Conservation (phyloP, 2,797 vertebrate genomes). For the Sebastes hopkinsi region DNA sequence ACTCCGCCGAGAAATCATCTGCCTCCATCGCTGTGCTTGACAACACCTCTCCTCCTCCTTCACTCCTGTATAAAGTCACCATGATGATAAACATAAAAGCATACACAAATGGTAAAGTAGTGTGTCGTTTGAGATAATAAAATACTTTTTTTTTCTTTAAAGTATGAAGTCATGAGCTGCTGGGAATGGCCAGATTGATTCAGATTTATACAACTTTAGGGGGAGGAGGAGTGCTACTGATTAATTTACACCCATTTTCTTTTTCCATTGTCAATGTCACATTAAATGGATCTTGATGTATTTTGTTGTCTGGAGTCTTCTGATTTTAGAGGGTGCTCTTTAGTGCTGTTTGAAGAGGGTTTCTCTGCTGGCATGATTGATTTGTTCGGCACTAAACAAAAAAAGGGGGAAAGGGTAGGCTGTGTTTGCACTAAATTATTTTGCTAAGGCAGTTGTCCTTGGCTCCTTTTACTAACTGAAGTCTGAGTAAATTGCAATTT, state of each 20-base stretch:
- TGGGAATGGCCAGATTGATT: not conserved
- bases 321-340: conserved; percentile 64
- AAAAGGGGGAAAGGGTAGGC: conserved; percentile 42
- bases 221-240: conserved; percentile 45
- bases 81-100: conserved; percentile 10
- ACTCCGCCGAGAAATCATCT: conserved; percentile 26
- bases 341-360: conserved; percentile 53
- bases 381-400: conserved; percentile 62
- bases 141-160: not conserved
- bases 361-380: conserved; percentile 61
- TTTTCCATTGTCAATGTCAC: conserved; percentile 71
- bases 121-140: not conserved
- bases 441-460: conserved; percentile 71
- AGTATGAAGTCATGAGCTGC: not conserved
- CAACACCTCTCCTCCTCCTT: conserved; percentile 23
- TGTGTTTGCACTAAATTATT: conserved; percentile 64
- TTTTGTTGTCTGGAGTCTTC: conserved; percentile 76
- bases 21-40: conserved; percentile 28
- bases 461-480: conserved; percentile 68
- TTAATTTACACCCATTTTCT: conserved; percentile 53
- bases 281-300: conserved; percentile 79
- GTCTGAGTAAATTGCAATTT: conserved; percentile 71
- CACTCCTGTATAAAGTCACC: conserved; percentile 26
- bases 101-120: not conserved
- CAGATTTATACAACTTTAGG: conserved; percentile 40